phyloP scores from a whole-genome alignment of 2,888 invertebrate genomes.

The Gerosis bhagava region DNA sequence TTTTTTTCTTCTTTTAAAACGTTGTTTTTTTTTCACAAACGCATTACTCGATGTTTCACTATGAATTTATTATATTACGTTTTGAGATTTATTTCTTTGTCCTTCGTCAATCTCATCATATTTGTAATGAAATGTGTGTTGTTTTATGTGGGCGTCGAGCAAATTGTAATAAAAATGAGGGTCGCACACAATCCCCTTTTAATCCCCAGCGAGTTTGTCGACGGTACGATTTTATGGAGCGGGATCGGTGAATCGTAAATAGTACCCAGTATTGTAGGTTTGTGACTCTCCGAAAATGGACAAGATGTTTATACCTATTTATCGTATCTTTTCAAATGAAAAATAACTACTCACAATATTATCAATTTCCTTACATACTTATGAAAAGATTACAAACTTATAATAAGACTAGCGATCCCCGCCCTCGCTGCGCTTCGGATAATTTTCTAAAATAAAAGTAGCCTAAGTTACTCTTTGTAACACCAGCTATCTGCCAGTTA shows the following conservation, averaged over 20 bases:
- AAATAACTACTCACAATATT: too few species aligned
- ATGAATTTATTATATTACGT: conserved; percentile 30
- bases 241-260: conserved; percentile 11
- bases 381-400: too few species aligned
- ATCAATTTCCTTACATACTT: too few species aligned
- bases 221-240: conserved; percentile 43
- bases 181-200: conserved; percentile 60
- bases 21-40: conserved; percentile 25
- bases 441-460: too few species aligned
- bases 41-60: conserved; percentile 26
- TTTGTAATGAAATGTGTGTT: conserved; percentile 57
- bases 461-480: too few species aligned
- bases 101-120: conserved; percentile 37
- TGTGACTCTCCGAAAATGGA: too few species aligned
- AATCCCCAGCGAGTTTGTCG: conserved; percentile 50
- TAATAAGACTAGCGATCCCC: too few species aligned
- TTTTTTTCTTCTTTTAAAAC: conserved; percentile 37
- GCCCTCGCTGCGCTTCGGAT: too few species aligned
- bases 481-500: too few species aligned
- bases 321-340: not conserved
- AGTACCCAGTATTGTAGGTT: too few species aligned
- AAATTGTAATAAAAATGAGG: conserved; percentile 66
- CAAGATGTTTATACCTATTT: too few species aligned
- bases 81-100: conserved; percentile 11
- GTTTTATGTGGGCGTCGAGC: conserved; percentile 39